Evolutionary conservation across 2,113 vertebrate genomes (phyloP), one percentile per base, ranked within the genome.

Genomic region (Sturnira hondurensis): DNA sequence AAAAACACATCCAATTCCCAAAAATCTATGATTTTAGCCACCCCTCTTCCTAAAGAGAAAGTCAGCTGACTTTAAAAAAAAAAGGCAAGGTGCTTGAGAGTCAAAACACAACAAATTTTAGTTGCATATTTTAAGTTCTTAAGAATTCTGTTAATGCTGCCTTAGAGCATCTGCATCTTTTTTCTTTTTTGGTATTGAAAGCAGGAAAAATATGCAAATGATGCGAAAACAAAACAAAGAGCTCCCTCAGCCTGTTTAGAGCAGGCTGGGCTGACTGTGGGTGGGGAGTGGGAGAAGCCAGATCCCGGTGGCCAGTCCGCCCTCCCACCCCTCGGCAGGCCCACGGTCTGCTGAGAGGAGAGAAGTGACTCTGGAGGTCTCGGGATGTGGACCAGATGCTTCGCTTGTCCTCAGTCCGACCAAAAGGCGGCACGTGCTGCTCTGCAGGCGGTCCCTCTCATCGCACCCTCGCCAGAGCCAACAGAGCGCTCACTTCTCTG

Each of bases 101-200:
- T 91, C 71, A 93, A 91, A 96, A 95, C 56, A 85, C 84, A 95
- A 45, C 78, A 45, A 76, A 94, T 80, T 96, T 87, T 87, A 93
- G 95, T 97, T 97, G 97, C 97, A 97, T 98, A 97, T 98, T 97
- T 97, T 77, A 97, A 96, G 94, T 93, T 93, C 91, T 89, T 96
- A 89, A 93, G 88, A 97, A 97, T 78, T 13, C 26, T 96, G 89
- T 88, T 86, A 94, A 82, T 83, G 94, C 94, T 81, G 93, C 96
- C 91, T 97, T 98, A 96, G 97, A 97, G 96, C 94, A 93, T 97
- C 74, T 63, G 81, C 41, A 58, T 88, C 93, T 88, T 89, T 94
- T 89, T 89, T 47, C 20, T 96, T 97, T 97, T 98, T 98, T 98
- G 97, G 97, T 98, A 97, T 45, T 92, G 43, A 96, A 96, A 97